These are phyloP conservation scores for Xiphydria camelus DNA, from an alignment of 2,888 invertebrate species.

Conservation along the genomic window DNA sequence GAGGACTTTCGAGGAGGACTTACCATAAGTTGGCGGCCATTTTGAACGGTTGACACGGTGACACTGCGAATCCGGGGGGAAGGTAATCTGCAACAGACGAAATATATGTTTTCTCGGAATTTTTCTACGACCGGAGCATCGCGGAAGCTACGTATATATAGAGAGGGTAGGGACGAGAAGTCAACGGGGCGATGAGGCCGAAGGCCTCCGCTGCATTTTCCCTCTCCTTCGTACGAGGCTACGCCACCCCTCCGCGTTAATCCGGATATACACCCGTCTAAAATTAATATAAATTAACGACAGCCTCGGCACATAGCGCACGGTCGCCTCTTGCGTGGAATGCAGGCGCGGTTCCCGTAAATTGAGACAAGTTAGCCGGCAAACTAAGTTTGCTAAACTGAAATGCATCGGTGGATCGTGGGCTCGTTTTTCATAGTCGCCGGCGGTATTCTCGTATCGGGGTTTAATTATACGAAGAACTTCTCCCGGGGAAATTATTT, in stretches of 20 bases:
- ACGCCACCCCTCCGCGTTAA: constrained; percentile 16
- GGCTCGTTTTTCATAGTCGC: not conserved
- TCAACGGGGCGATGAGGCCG: no score
- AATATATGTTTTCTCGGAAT: constrained; percentile 8
- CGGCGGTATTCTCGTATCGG: no score
- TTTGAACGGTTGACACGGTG: constrained; percentile 35
- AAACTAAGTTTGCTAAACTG: constrained; percentile 13
- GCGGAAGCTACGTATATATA: not conserved
- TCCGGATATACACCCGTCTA: constrained; percentile 30
- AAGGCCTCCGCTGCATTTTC: no score
- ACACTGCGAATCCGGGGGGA: constrained; percentile 22
- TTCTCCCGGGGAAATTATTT: no score
- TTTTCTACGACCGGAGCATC: no score
- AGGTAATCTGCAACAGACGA: constrained; percentile 38
- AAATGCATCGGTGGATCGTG: constrained; percentile 6
- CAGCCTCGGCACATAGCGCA: constrained; percentile 7
- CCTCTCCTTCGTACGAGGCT: no score
- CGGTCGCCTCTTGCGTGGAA: constrained; percentile 16
- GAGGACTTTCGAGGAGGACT: no score
- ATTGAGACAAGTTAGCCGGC: constrained; percentile 35
- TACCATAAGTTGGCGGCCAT: constrained; percentile 50
- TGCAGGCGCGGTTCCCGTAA: constrained; percentile 28
- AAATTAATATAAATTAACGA: constrained; percentile 37
- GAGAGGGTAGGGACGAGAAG: no score
- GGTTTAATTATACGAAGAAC: no score